These are phyloP conservation scores for Vidua macroura DNA, from an alignment of 2,113 vertebrate genomes.

Conservation along the genomic window DNA sequence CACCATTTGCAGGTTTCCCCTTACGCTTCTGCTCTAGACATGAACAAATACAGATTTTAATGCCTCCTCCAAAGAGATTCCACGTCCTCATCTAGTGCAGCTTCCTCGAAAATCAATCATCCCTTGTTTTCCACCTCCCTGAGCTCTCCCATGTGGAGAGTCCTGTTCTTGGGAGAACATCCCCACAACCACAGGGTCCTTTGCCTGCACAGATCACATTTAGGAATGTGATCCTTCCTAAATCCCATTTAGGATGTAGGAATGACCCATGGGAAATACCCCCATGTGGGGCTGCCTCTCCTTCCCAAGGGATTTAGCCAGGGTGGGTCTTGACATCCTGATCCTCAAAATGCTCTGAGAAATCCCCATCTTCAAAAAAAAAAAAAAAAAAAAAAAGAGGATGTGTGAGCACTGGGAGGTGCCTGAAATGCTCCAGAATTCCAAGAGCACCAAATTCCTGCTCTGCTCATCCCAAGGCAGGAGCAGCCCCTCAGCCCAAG, in stretches of 20 bases:
- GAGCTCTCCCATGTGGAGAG: fast-evolving
- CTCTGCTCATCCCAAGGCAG: no score
- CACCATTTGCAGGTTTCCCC: background rate
- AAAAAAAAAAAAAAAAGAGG: background rate
- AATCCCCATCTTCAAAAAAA: background rate
- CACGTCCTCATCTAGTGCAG: background rate
- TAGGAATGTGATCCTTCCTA: background rate
- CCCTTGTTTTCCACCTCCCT: background rate
- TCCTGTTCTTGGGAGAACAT: background rate
- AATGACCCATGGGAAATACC: background rate
- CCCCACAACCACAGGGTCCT: background rate
- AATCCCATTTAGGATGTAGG: background rate
- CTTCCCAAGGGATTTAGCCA: background rate
- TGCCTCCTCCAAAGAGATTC: background rate
- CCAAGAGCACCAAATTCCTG: no score
- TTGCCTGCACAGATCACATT: background rate
- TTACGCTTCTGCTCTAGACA: background rate
- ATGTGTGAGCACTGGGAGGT: background rate
- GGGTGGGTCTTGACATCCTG: background rate
- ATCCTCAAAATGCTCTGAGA: background rate
- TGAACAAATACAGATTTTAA: background rate
- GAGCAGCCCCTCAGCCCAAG: background rate
- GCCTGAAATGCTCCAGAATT: background rate
- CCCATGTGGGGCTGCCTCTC: background rate
- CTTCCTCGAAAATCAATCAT: background rate